Evolutionary conservation across 2,797 vertebrate species (phyloP).

Genomic region (Podarcis siculus): DNA sequence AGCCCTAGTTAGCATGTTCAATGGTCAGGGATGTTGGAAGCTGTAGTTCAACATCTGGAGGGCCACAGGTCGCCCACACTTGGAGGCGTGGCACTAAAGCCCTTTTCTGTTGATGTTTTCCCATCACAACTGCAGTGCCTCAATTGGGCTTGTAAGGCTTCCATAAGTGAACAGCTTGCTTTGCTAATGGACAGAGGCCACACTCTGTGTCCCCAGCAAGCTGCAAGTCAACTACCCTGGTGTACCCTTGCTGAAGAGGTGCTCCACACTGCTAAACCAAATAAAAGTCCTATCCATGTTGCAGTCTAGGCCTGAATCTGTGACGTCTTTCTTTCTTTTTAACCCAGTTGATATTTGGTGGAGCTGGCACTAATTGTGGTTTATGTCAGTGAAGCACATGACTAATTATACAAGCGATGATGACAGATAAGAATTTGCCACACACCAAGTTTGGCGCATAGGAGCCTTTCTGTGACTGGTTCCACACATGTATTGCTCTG

Average conservation of each 20-base stretch:
- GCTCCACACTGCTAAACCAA: background rate
- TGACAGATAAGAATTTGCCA: constrained; percentile 49
- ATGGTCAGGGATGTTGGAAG: too few species aligned
- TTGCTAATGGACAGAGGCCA: background rate
- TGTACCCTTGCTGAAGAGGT: background rate
- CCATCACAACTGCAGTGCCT: too few species aligned
- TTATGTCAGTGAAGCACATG: constrained; percentile 54
- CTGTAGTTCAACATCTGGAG: too few species aligned
- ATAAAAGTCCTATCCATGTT: constrained; percentile 36
- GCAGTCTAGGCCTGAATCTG: constrained; percentile 12
- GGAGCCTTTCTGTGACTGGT: background rate
- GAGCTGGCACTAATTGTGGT: constrained; percentile 48
- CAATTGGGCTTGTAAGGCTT: background rate
- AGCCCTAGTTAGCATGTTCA: too few species aligned
- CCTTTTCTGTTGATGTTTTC: too few species aligned
- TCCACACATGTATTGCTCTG: constrained; percentile 46
- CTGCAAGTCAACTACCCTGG: background rate
- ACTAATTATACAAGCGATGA: constrained; percentile 61
- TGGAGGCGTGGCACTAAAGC: too few species aligned
- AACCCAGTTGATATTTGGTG: constrained; percentile 50
- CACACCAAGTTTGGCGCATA: constrained; percentile 16
- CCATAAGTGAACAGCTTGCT: background rate
- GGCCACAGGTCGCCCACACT: too few species aligned
- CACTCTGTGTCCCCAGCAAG: background rate
- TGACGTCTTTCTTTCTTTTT: constrained; percentile 18